Evolutionary conservation across 2,797 vertebrate species (phyloP), one percentile per base, ranked within the genome.

Genomic region (Phrynocephalus forsythii): DNA sequence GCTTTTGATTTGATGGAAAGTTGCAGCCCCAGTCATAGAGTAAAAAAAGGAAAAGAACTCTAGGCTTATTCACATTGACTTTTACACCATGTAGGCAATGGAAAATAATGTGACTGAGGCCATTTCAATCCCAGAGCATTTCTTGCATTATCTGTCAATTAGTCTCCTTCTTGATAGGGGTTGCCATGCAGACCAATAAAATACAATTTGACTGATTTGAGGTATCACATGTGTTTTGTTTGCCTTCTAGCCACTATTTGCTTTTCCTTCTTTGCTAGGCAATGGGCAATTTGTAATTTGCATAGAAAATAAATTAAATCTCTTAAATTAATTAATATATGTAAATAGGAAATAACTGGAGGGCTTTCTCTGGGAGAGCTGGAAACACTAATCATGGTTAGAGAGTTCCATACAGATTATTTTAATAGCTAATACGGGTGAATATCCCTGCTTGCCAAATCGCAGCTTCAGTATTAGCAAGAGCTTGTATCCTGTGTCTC

Each of bases 281-380:
- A 76, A 38, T 88, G 78, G 56, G 48, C 71, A 85, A 85, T 81
- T 85, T 76, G 44, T 33, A 85, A 85, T 85, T 81, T 85, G 50
- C 83, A 85, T 85, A 68, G 44, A 88, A 85, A 85, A 85, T 85
- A 85, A 88, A 88, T 84, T 67, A 87, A 87, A 87, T 67, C 56
- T 75, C 79, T 87, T 76, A 82, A 87, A 87, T 82, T 87, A 87
- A 87, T 87, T 81, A 82, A 88, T 88, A 81, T 85, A 81, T 81
- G 72, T 81, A 88, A 85, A 81, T 80, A 6, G 78, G 33, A 30
- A 76, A 76, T 56, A 79, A 85, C 83, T 68, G 48, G 26, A 88
- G 71, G 83, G 69, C 76, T 75, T 73, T 88, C 26, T 78, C 83
- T 88, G 60, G 44, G 72, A 85, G 79, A 76, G 24, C 78, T 76